phyloP scores from a whole-genome alignment of 2,797 vertebrate genomes.

The Melanotaenia maccullochi region DNA sequence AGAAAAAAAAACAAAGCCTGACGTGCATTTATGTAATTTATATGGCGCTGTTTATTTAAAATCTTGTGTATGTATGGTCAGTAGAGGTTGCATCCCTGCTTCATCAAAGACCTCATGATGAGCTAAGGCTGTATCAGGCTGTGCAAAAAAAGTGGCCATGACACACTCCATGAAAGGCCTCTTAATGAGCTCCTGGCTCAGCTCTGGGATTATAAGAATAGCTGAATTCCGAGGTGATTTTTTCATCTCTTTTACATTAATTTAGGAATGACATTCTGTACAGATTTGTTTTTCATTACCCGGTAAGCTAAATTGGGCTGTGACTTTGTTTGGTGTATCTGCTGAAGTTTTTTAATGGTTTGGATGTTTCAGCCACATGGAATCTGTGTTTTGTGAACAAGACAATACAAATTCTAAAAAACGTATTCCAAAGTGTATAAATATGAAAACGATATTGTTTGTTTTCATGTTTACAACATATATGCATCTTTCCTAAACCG shows the following conservation, averaged over 20 bases:
- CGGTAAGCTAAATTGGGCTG: too few relatives aligned
- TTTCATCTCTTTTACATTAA: conserved; percentile 28
- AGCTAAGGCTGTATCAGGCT: conserved; percentile 42
- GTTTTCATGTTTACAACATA: too few relatives aligned
- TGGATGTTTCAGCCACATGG: too few relatives aligned
- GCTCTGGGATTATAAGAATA: conserved; percentile 56
- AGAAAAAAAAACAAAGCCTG: not conserved
- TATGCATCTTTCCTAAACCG: too few relatives aligned
- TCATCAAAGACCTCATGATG: conserved; percentile 16
- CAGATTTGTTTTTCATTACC: conserved; percentile 54
- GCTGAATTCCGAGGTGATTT: conserved; percentile 54
- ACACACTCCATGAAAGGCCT: conserved; percentile 45
- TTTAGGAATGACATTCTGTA: conserved; percentile 30
- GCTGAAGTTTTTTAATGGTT: too few relatives aligned
- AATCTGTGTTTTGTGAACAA: too few relatives aligned
- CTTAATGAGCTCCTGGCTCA: conserved; percentile 54
- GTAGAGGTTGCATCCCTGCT: not conserved
- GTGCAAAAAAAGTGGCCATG: conserved; percentile 32
- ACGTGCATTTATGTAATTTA: not conserved
- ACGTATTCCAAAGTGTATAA: too few relatives aligned
- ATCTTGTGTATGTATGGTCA: not conserved
- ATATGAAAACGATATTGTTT: too few relatives aligned
- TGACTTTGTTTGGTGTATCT: too few relatives aligned
- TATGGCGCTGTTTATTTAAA: not conserved
- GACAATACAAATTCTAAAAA: too few relatives aligned